phyloP scores from a whole-genome alignment of 2,797 vertebrate genomes.

The Eleutherodactylus coqui region DNA sequence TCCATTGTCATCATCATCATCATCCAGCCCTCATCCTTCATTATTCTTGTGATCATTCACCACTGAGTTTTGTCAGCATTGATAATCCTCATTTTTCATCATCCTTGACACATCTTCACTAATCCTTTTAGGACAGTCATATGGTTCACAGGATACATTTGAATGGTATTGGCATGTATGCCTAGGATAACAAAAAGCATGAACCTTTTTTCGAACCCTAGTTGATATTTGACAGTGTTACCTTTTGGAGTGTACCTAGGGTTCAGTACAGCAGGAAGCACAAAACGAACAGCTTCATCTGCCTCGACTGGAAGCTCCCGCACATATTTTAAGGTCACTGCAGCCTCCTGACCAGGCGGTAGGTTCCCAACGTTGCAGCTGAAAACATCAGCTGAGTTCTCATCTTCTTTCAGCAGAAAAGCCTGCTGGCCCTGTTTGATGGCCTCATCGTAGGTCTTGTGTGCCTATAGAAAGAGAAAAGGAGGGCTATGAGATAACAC shows the following conservation, averaged over 20 bases:
- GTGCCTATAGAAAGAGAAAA: conserved; percentile 59
- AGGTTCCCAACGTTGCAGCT: conserved; percentile 77
- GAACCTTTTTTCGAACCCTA: background rate
- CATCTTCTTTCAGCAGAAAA: conserved; percentile 81
- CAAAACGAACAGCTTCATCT: conserved; percentile 78
- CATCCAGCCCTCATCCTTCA: too few species aligned
- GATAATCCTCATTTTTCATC: too few species aligned
- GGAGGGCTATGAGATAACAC: background rate
- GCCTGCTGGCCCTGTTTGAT: conserved; percentile 70
- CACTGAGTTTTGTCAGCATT: too few species aligned
- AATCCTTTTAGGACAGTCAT: too few species aligned
- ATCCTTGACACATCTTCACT: too few species aligned
- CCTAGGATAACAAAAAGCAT: background rate
- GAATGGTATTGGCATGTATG: too few species aligned
- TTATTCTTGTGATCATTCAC: too few species aligned
- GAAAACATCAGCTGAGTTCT: conserved; percentile 77
- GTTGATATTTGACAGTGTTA: conserved; percentile 58
- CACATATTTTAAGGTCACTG: conserved; percentile 79
- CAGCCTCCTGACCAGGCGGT: conserved; percentile 76
- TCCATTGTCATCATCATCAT: too few species aligned
- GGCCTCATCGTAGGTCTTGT: conserved; percentile 64
- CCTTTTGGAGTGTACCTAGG: conserved; percentile 79
- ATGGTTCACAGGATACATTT: too few species aligned
- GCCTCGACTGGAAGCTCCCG: conserved; percentile 81
- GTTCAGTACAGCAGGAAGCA: conserved; percentile 82